These are phyloP conservation scores for Dorcus parallelipipedus DNA, from an alignment of 2,888 invertebrate species.

Conservation along the genomic window DNA sequence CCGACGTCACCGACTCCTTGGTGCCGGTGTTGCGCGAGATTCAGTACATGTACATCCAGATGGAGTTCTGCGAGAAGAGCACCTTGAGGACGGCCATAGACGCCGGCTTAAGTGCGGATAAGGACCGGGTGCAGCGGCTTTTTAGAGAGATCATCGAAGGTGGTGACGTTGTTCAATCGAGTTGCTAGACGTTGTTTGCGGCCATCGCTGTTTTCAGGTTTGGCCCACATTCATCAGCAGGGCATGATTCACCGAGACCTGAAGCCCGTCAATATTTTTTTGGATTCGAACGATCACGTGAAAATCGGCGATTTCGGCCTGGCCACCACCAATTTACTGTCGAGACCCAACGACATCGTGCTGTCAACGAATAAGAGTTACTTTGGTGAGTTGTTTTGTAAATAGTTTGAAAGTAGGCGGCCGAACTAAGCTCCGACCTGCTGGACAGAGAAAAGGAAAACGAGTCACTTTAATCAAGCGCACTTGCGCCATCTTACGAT, in stretches of 20 bases:
- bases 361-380: conserved; percentile 29
- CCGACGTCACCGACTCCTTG: not conserved
- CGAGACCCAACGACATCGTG: conserved; percentile 32
- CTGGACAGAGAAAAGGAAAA: too few relatives aligned
- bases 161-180: not conserved
- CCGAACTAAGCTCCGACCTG: too few relatives aligned
- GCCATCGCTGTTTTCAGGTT: conserved; percentile 40
- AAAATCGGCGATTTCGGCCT: conserved; percentile 98
- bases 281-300: conserved; percentile 90
- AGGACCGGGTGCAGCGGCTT: conserved; percentile 81
- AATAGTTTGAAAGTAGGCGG: too few relatives aligned
- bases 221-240: conserved; percentile 90
- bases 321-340: conserved; percentile 73
- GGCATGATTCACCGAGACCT: conserved; percentile 84
- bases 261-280: conserved; percentile 91
- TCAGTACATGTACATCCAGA: conserved; percentile 87
- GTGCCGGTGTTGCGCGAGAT: conserved; percentile 41
- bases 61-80: conserved; percentile 98
- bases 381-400: conserved; percentile 21
- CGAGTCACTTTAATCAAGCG: too few relatives aligned
- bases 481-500: too few relatives aligned
- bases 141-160: conserved; percentile 94
- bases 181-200: not conserved
- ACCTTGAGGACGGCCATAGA: conserved; percentile 89
- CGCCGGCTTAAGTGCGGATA: conserved; percentile 70